Base-by-base conservation (phyloP, 2,113 vertebrate genomes). In the Laticauda colubrina region DNA sequence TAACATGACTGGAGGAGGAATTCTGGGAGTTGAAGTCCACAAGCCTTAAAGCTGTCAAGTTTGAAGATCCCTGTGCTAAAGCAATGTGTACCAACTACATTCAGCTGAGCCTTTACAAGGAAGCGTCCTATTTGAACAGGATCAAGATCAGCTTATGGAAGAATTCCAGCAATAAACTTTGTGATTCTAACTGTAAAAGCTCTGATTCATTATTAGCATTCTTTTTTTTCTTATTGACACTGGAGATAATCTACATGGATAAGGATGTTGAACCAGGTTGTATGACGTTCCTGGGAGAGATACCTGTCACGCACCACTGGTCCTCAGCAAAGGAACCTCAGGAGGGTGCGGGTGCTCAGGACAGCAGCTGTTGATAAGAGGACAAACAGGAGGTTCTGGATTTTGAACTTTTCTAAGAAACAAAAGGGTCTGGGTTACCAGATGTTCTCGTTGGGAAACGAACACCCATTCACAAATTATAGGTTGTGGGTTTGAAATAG, bases 231-330 rank as follows among this genome's bases (percentile, higher is more conserved):
- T 51, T 81, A 18, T 21, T 81, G 75, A 81, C 75, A 10, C 6
- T 3, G 18, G 34, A 21, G 75, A 43, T 81, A 39, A 81, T 3
- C 34, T 81, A 21, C 0, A 1, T 21, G 3, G 75, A 9, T 34
- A 43, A 43, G 75, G 34, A 21, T 81, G 34, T 21, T 43, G 75
- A 9, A 81, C 7, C 15, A 39, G 18, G 75, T 43, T 43, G 18
- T 43, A 10, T 81, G 75, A 43, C 3, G 34, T 43, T 43, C 75
- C 75, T 43, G 34, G 75, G 34, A 21, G 75, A 81, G 34, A 8
- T 43, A 8, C 6, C 18, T 18, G 20, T 21, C 75, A 20, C 0
- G 6, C 75, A 81, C 0, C 2, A 1, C 1, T 7, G 69, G n/a
- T 20, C 5, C 34, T 18, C 7, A 21, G 18, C 18, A 1, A 8